Conservation (phyloP, 2,113 vertebrate genomes). For the Coptodon bakossiorum region DNA sequence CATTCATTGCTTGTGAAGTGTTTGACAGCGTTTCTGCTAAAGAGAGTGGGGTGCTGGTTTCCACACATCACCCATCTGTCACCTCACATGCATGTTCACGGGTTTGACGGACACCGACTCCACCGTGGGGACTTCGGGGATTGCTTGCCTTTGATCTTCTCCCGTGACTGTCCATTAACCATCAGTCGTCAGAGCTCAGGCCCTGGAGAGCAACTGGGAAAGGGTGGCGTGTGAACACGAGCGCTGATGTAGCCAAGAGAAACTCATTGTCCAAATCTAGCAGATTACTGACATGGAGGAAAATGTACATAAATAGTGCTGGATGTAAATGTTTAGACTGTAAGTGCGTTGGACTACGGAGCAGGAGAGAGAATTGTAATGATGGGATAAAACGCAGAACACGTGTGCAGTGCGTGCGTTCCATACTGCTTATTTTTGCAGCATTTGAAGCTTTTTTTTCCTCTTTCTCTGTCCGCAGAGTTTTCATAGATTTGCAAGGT, state of each 20-base stretch:
- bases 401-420: background rate
- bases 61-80: conserved; percentile 42
- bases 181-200: conserved; percentile 48
- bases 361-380: background rate
- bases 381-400: background rate
- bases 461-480: background rate
- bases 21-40: background rate
- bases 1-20: conserved; percentile 39
- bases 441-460: background rate
- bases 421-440: background rate
- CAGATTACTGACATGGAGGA: conserved; percentile 23
- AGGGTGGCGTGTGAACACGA: conserved; percentile 45
- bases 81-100: conserved; percentile 31
- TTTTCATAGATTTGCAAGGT: conserved; percentile 20
- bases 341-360: background rate
- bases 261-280: conserved; percentile 23
- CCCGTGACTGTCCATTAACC: conserved; percentile 59
- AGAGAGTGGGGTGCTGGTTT: conserved; percentile 6
- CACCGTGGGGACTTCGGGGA: conserved; percentile 37
- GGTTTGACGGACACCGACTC: conserved; percentile 60
- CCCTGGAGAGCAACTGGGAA: conserved; percentile 36
- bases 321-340: background rate
- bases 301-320: background rate
- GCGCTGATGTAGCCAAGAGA: conserved; percentile 42
- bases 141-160: conserved; percentile 57